Evolutionary conservation across 2,888 invertebrate species (phyloP), one percentile per base, ranked within the genome.

Genomic region (Rhamnusium bicolor): DNA sequence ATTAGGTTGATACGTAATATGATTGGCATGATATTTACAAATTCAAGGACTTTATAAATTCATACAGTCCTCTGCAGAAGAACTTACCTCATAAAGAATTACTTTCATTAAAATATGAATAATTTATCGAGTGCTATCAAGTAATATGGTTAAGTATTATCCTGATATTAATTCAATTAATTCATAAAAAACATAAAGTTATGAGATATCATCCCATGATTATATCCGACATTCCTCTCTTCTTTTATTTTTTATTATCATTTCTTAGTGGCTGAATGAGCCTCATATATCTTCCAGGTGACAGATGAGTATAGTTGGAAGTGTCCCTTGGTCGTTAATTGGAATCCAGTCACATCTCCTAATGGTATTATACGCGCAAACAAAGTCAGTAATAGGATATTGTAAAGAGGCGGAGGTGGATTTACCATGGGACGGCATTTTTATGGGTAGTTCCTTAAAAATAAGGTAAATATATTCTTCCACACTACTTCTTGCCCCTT

Each of bases 301-400:
- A 77, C 77, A 77, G 73, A 73, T 75, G 71, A 77, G 73, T 70
- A 71, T 61, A 65, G 73, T 74, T 68, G 72, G 70, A 72, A 73
- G 74, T 74, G 73, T 74, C 72, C 74, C 58, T 53, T 47, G n/a
- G 56, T 56, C 61, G 66, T 71, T 77, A 75, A 77, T 77, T 77
- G 77, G 72, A 77, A 73, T 62, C 73, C 75, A 71, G 76, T 76
- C 74, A 73, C 72, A 73, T 74, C 71, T 73, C 68, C 63, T 73
- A 74, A 69, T 72, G 74, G 74, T 63, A 73, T 69, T 76, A 71
- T 56, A 69, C 65, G 73, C 56, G 65, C 73, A 73, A 73, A 71
- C 73, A 73, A 73, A 73, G 73, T 68, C 19, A 8, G 19, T 7
- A 46, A 21, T 46, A 46, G 61, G 40, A 32, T 21, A 24, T 12